Percentiles rank a stretch among this genome's conserved stretches.
Evolutionary conservation across 2,113 vertebrate species (phyloP).

Genomic region (Tauraco erythrolophus): DNA sequence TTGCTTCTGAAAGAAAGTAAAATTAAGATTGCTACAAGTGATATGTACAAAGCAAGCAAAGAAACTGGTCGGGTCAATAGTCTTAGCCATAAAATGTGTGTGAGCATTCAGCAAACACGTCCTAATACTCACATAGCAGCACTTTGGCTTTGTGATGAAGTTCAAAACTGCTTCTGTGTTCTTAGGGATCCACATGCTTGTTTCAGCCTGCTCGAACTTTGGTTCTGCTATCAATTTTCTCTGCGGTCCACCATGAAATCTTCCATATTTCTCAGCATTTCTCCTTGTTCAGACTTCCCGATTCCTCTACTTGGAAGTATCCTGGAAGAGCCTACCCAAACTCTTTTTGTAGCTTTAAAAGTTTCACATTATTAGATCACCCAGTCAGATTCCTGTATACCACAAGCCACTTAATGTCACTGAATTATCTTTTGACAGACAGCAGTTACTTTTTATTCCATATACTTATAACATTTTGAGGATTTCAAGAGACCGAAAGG

Average conservation of each 20-base stretch:
- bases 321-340: background rate
- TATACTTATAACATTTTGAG: background rate
- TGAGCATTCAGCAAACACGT: background rate
- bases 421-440: background rate
- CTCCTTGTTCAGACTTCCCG: background rate
- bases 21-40: background rate
- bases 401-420: background rate
- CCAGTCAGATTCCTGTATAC: background rate
- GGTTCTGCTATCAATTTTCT: background rate
- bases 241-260: background rate
- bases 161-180: background rate
- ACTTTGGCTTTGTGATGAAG: background rate
- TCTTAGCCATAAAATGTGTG: background rate
- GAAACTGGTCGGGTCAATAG: background rate
- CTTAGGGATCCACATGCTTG: background rate
- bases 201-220: background rate
- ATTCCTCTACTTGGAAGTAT: background rate
- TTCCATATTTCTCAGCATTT: background rate
- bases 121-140: background rate
- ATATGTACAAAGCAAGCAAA: background rate
- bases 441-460: background rate
- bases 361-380: background rate
- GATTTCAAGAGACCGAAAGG: background rate
- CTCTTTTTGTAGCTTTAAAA: background rate
- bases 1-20: background rate